Evolutionary conservation across 2,113 vertebrate genomes (phyloP), one percentile per base, ranked within the genome.

Genomic region (Myotis lucifugus): DNA sequence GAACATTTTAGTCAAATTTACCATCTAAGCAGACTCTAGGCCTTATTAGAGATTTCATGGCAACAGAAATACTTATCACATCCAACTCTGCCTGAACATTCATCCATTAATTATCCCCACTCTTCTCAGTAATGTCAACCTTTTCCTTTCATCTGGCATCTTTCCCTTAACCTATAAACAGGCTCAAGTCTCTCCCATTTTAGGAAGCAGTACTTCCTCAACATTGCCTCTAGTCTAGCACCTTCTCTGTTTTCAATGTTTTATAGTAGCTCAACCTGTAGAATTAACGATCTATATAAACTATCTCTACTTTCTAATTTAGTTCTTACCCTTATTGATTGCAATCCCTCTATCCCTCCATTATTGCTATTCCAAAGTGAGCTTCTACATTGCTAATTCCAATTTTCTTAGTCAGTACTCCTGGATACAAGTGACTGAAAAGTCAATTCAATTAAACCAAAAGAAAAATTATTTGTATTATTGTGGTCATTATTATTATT

Each of bases 121-220:
- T 90, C 64, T 61, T 82, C 79, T 76, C n/a, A 12, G 52, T 11
- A 27, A 52, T 42, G 52, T 19, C 72, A 84, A 12, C 8, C 25
- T 56, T 69, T 64, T 46, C 52, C 77, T 82, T 94, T 29, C 40
- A 64, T 9, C 21, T 79, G 74, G 87, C 66, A 19, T n/a, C 79
- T 52, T 93, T 84, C 59, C 61, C 70, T 87, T 64, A 9, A 8
- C 32, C 66, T n/a, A 46, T 23, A 82, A 85, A 93, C 50, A 52
- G 0, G 25, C 14, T 94, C 69, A 3, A 12, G 52, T n/a, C 76
- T 50, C 90, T 94, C 78, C 67, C 82, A 69, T 90, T 40, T 91
- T 76, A n/a, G 64, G 79, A 88, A 72, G 70, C 50, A 95, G 91
- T 21, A 37, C 42, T 73, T 94, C 72, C 77, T 94, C 52, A 18